phyloP scores from a whole-genome alignment of 2,113 vertebrate genomes.

The Myotis davidii region DNA sequence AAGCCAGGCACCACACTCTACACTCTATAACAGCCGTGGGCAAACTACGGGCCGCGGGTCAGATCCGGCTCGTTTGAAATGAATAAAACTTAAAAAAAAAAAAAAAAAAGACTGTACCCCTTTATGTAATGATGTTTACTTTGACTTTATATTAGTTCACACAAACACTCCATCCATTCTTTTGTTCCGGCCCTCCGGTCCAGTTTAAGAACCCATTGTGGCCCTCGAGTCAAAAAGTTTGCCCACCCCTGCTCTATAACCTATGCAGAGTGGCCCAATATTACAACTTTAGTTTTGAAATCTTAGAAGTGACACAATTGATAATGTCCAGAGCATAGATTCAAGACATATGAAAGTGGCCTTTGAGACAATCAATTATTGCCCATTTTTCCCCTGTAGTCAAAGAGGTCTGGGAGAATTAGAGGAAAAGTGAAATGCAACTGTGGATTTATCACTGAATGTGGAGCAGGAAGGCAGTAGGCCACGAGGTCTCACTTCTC shows the following conservation, averaged over 20 bases:
- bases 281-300: not conserved
- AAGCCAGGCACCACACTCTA: not conserved
- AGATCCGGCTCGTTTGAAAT: too few species aligned
- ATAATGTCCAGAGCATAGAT: not conserved
- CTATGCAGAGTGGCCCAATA: not conserved
- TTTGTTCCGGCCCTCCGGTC: too few species aligned
- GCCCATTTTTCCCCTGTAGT: not conserved
- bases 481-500: not conserved
- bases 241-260: too few species aligned
- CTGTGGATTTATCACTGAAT: not conserved
- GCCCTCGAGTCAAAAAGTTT: too few species aligned
- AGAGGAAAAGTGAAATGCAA: not conserved
- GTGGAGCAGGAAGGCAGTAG: not conserved
- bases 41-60: too few species aligned
- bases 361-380: not conserved
- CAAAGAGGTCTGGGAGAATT: not conserved
- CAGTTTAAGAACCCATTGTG: too few species aligned
- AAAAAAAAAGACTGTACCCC: too few species aligned
- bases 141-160: too few species aligned
- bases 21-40: not conserved
- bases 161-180: too few species aligned
- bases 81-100: too few species aligned
- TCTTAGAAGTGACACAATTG: not conserved
- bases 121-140: too few species aligned
- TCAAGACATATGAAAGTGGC: not conserved